Evolutionary conservation across 2,888 invertebrate genomes (phyloP).

Genomic region (Morpho helenor): DNA sequence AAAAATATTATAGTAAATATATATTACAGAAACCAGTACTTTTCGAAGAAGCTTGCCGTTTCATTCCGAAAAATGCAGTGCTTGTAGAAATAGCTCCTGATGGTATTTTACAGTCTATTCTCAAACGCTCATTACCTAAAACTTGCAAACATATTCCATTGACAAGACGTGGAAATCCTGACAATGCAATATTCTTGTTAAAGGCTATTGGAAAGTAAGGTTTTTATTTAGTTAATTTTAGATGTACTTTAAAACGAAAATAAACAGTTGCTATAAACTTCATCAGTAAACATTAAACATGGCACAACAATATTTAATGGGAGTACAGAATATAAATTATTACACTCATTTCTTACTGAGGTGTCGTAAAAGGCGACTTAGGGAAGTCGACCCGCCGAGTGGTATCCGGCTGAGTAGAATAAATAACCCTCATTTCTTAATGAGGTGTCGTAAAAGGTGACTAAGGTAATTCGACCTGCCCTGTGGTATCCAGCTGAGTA

Average conservation of each 20-base stretch:
- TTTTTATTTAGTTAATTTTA: not conserved
- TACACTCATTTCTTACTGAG: too few relatives aligned
- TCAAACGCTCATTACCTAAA: constrained; percentile 82
- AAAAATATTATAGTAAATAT: too few relatives aligned
- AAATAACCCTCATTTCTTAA: too few relatives aligned
- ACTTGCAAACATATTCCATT: constrained; percentile 84
- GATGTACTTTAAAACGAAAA: not conserved
- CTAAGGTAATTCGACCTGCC: too few relatives aligned
- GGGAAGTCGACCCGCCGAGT: too few relatives aligned
- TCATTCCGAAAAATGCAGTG: constrained; percentile 87
- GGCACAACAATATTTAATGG: not conserved
- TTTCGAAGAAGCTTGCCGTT: constrained; percentile 88
- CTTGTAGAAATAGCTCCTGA: constrained; percentile 85
- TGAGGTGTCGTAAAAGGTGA: too few relatives aligned
- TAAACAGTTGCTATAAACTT: not conserved
- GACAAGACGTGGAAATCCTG: constrained; percentile 83
- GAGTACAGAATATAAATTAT: too few relatives aligned
- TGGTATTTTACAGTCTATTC: constrained; percentile 83
- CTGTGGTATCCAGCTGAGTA: too few relatives aligned
- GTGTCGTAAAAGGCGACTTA: too few relatives aligned
- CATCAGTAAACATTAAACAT: not conserved
- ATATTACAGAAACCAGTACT: constrained; percentile 81
- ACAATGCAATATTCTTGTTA: constrained; percentile 77
- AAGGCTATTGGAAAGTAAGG: constrained; percentile 82
- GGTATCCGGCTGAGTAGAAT: too few relatives aligned